Percentiles rank a stretch among this genome's conserved stretches.
phyloP scores from a whole-genome alignment of 2,113 vertebrate species.

The Gasterosteus aculeatus region DNA sequence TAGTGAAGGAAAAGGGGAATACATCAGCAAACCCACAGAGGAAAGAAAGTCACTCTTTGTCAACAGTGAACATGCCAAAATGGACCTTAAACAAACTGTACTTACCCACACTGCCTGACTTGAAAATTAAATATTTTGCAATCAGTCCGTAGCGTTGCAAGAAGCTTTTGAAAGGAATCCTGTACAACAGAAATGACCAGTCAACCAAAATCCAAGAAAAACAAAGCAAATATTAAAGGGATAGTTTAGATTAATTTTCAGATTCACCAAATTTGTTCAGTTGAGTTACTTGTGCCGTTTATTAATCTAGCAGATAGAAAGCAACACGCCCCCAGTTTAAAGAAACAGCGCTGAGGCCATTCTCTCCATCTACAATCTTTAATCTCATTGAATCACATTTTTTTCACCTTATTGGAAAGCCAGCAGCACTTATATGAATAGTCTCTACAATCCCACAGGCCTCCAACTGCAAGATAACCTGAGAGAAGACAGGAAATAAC shows the following conservation, averaged over 20 bases:
- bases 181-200: constrained; percentile 62
- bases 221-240: not conserved
- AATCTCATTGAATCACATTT: not conserved
- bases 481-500: constrained; percentile 13
- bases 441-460: constrained; percentile 97
- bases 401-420: constrained; percentile 92
- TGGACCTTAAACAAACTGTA: constrained; percentile 4
- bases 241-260: not conserved
- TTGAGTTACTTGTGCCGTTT: not conserved
- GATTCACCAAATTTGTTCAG: not conserved
- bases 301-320: not conserved
- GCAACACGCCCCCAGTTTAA: not conserved
- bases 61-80: constrained; percentile 14
- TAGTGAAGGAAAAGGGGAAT: constrained; percentile 42
- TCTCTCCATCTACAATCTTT: not conserved
- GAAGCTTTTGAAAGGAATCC: constrained; percentile 88
- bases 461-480: constrained; percentile 94
- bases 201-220: constrained; percentile 21
- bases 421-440: constrained; percentile 94
- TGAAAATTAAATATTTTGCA: constrained; percentile 56
- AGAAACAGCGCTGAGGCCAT: not conserved
- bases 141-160: constrained; percentile 86
- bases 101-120: constrained; percentile 70
- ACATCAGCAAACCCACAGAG: constrained; percentile 56
- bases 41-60: constrained; percentile 47